These are phyloP conservation scores for Dendroctonus valens DNA, from an alignment of 1,140 invertebrate species.

Conservation along the genomic window DNA sequence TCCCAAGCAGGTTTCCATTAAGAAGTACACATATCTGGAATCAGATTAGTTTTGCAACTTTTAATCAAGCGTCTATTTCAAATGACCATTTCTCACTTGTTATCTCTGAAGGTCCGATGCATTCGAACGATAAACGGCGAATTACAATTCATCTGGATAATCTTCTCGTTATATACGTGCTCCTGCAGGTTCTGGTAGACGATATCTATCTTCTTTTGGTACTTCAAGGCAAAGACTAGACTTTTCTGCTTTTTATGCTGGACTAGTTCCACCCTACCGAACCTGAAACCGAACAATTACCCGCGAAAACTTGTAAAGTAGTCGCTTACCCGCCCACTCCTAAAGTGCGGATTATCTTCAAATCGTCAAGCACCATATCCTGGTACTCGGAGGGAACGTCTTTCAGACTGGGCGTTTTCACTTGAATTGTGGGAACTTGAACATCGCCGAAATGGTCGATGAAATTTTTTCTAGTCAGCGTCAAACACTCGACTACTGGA, in stretches of 20 bases:
- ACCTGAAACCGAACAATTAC: conserved; percentile 47
- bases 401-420: conserved; percentile 44
- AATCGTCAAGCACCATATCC: conserved; percentile 71
- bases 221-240: conserved; percentile 84
- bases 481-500: conserved; percentile 88
- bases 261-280: conserved; percentile 86
- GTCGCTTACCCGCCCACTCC: conserved; percentile 74
- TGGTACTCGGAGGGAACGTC: conserved; percentile 56
- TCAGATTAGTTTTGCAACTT: not conserved
- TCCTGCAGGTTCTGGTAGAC: conserved; percentile 91
- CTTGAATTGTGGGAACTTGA: no score
- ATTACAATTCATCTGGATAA: conserved; percentile 80
- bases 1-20: conserved; percentile 95
- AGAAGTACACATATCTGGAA: conserved; percentile 74
- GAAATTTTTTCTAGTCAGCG: conserved; percentile 72
- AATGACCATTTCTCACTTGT: conserved; percentile 76
- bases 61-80: no score
- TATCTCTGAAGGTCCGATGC: conserved; percentile 91
- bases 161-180: conserved; percentile 87
- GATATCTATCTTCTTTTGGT: conserved; percentile 89
- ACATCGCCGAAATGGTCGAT: conserved; percentile 48
- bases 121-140: conserved; percentile 62
- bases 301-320: not conserved
- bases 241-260: conserved; percentile 60
- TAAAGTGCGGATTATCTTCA: conserved; percentile 79